Evolutionary conservation across 2,113 vertebrate species (phyloP).

Genomic region (Recurvirostra avosetta): DNA sequence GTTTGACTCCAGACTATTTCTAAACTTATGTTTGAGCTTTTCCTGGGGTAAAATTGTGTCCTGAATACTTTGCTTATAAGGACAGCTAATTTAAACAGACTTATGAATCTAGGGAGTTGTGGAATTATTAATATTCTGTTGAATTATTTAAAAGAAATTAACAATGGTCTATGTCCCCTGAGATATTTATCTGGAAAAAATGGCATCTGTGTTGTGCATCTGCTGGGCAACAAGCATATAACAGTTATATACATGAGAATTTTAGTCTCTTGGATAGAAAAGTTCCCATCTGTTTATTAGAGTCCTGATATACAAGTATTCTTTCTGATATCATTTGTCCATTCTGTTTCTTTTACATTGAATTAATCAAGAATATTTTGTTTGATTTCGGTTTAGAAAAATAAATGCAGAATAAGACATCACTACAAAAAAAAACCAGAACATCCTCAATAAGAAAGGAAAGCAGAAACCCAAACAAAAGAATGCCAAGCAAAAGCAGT

Average conservation of each 20-base stretch:
- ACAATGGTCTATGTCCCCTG: background rate
- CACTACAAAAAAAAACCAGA: background rate
- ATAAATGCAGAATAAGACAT: background rate
- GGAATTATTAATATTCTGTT: background rate
- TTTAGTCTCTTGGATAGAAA: background rate
- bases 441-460: background rate
- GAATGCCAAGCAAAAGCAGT: background rate
- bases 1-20: background rate
- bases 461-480: background rate
- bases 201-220: accelerated
- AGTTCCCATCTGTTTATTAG: background rate
- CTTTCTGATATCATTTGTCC: background rate
- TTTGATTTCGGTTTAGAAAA: background rate
- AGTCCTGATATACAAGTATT: background rate
- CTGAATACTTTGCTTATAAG: background rate
- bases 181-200: background rate
- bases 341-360: background rate
- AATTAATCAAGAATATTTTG: background rate
- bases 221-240: background rate
- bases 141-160: background rate
- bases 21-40: background rate
- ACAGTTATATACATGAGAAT: background rate
- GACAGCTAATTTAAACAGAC: background rate
- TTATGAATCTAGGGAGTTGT: background rate
- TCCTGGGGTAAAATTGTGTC: background rate